Base-by-base conservation (phyloP, 2,888 invertebrate species). In the Clistopyga incitator region DNA sequence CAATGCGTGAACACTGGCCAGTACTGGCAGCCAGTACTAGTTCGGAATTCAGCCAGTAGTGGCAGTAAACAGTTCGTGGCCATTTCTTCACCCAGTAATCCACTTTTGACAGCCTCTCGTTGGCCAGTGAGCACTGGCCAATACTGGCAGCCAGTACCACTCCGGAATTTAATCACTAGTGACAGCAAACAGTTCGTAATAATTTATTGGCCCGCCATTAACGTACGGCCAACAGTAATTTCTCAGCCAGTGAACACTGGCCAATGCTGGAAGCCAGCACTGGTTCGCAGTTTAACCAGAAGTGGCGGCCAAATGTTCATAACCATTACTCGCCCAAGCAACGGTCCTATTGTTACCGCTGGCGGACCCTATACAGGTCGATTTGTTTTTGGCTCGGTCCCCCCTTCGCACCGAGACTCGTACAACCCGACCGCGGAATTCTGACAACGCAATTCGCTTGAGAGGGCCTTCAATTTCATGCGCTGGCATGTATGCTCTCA, bases 371-470 rank as follows among this genome's bases (percentile, higher is more conserved):
- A 29, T 29, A 29, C 29, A 4, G 38, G 8, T 38, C 38, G 6
- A 38, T 38, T 6, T 8, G 38, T 38, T 38, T 68, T 23, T 68
- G 25, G 72, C 15, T 56, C n/a, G 15, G 29, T 6, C 25, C 20
- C 20, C 20, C 15, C 50, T 64, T 61, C 42, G 34, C 42, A 68
- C 56, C 20, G 42, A 38, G 67, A 64, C 76, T 54, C 68, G 47
- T 29, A 20, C 50, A 78, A 67, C 72, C 29, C 68, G 61, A 81
- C 76, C 74, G 68, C 72, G 64, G 54, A 80, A 83, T 80, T 83
- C 52, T 29, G 67, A 75, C 67, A 74, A 23, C 45, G 72, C 77
- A 74, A 84, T 80, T 74, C 74, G 77, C 68, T 78, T 52, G 77
- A 80, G 61, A 80, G 80, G 42, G 74, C 72, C 74, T 70, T 61